Conservation (phyloP, 2,797 vertebrate genomes). For the Eidolon dupreanum region DNA sequence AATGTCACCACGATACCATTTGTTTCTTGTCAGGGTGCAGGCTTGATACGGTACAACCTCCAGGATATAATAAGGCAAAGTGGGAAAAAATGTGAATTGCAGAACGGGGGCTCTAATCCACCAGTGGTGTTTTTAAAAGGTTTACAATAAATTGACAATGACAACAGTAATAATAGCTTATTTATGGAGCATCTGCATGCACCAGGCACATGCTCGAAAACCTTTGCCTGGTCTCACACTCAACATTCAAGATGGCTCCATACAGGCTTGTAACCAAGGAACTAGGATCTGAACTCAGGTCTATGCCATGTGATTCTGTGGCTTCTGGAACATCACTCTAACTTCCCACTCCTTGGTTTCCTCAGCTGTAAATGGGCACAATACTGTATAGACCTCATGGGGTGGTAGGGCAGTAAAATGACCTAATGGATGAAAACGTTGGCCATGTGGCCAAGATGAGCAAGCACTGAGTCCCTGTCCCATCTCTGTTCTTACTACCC, state of each 20-base stretch:
- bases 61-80: no score
- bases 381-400: fast-evolving
- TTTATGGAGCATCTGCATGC: no score
- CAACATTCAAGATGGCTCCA: not conserved
- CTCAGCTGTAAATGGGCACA: not conserved
- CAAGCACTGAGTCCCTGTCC: no score
- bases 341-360: not conserved
- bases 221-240: not conserved
- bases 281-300: not conserved
- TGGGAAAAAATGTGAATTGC: not conserved
- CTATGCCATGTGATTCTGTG: not conserved
- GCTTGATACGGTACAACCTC: no score
- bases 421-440: not conserved
- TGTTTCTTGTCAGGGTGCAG: not conserved
- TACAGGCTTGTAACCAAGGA: fast-evolving
- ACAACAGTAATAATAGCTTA: fast-evolving
- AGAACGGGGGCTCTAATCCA: fast-evolving
- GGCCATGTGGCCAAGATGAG: not conserved
- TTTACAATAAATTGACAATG: not conserved
- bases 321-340: not conserved
- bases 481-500: not conserved
- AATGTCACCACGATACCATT: not conserved
- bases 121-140: not conserved
- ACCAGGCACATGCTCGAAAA: fast-evolving
- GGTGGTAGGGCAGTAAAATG: not conserved